A percentile compares a stretch with the other conserved stretches of the same genome.
Conservation (phyloP, 2,888 invertebrate species). For the Eristalis tenax region DNA sequence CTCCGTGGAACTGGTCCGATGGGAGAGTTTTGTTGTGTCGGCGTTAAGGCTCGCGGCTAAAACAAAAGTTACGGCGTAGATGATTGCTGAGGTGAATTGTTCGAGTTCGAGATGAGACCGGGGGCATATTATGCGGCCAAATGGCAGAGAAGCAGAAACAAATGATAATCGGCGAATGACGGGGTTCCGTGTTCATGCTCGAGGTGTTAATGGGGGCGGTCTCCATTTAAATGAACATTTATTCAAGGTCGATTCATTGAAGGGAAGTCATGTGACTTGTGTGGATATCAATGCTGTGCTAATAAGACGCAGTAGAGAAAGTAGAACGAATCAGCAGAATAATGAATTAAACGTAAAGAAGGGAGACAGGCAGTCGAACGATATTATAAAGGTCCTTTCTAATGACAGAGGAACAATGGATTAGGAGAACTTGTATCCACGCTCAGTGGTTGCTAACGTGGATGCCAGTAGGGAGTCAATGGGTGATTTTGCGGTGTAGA, state of each 20-base stretch:
- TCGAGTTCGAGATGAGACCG: not conserved
- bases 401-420: too few relatives aligned
- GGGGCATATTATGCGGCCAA: not conserved
- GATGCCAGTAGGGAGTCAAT: too few relatives aligned
- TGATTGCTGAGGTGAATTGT: too few relatives aligned
- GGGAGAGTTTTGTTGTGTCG: conserved; percentile 1
- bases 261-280: not conserved
- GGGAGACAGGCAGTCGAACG: too few relatives aligned
- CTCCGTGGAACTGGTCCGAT: not conserved
- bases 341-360: too few relatives aligned
- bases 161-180: not conserved
- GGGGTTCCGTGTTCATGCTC: not conserved
- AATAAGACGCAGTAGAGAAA: too few relatives aligned
- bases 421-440: too few relatives aligned
- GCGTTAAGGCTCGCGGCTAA: not conserved
- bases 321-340: too few relatives aligned
- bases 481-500: too few relatives aligned
- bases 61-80: not conserved
- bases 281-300: too few relatives aligned
- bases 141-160: not conserved
- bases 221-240: not conserved
- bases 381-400: too few relatives aligned
- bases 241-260: not conserved
- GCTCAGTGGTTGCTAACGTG: too few relatives aligned
- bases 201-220: not conserved